These are phyloP conservation scores for Aproaerema taeniolella DNA, from an alignment of 2,888 invertebrate species.

Conservation along the genomic window DNA sequence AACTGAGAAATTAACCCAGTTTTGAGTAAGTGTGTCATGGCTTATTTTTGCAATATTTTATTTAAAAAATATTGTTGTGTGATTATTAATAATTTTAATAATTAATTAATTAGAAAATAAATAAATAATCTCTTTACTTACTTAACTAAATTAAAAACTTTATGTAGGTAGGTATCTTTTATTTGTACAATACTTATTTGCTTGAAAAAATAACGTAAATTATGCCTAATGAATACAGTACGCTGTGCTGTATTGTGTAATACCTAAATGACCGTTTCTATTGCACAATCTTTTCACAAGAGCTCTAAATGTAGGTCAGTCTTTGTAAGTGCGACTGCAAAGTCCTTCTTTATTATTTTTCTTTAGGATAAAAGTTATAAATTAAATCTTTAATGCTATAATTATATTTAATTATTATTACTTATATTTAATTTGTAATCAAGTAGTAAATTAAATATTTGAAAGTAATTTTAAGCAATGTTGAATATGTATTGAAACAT, in stretches of 20 bases:
- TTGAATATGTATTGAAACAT: not conserved
- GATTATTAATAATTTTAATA: conserved; percentile 13
- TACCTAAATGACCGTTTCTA: conserved; percentile 77
- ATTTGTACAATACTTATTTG: conserved; percentile 28
- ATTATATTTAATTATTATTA: no score
- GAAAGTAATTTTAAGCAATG: no score
- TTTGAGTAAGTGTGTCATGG: conserved; percentile 60
- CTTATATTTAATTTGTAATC: no score
- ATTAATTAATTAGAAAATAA: not conserved
- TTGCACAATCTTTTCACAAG: conserved; percentile 79
- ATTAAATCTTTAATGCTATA: no score
- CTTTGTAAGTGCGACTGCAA: conserved; percentile 60
- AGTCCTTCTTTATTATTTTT: conserved; percentile 20
- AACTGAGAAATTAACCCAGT: conserved; percentile 71
- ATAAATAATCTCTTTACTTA: conserved; percentile 3
- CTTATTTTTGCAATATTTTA: conserved; percentile 39
- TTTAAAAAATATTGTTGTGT: conserved; percentile 5
- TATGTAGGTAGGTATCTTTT: no score
- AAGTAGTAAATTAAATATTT: no score
- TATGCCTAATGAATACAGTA: conserved; percentile 64
- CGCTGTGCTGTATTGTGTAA: conserved; percentile 71
- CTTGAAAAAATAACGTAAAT: conserved; percentile 50
- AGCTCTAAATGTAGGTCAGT: conserved; percentile 76
- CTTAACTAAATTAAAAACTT: no score
- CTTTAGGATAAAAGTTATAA: no score